Conservation (phyloP, 2,113 vertebrate species). For the Fukomys damarensis region DNA sequence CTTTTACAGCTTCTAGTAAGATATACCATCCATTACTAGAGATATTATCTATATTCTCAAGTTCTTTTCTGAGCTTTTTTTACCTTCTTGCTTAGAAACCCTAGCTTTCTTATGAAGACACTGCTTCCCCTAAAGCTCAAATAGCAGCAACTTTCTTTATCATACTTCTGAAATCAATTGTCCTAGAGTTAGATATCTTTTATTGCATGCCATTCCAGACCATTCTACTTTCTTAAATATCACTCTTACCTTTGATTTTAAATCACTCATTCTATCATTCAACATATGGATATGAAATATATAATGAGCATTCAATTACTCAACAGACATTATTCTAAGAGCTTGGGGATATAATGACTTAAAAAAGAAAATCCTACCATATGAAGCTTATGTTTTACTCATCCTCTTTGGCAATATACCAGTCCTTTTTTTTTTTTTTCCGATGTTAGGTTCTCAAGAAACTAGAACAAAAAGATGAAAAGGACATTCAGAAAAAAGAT, state of each 20-base stretch:
- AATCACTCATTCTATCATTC: neutral
- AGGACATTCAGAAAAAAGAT: neutral
- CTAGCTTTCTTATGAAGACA: neutral
- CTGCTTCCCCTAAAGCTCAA: neutral
- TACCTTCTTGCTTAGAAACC: neutral
- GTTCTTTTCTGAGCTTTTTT: neutral
- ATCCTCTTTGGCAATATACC: neutral
- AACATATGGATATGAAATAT: neutral
- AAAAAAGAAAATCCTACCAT: neutral
- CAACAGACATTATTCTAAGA: neutral
- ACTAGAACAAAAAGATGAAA: neutral
- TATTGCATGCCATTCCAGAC: neutral
- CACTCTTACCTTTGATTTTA: neutral
- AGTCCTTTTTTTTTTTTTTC: neutral
- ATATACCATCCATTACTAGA: no score
- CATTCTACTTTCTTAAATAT: neutral
- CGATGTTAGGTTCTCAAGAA: neutral
- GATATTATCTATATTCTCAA: neutral
- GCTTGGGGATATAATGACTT: neutral
- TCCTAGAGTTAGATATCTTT: neutral
- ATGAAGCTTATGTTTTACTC: neutral
- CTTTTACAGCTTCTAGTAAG: neutral
- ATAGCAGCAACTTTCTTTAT: neutral
- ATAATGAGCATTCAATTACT: neutral
- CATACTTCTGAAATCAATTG: neutral